phyloP scores from a whole-genome alignment of 2,797 vertebrate species.

The Lindbergichthys nudifrons region DNA sequence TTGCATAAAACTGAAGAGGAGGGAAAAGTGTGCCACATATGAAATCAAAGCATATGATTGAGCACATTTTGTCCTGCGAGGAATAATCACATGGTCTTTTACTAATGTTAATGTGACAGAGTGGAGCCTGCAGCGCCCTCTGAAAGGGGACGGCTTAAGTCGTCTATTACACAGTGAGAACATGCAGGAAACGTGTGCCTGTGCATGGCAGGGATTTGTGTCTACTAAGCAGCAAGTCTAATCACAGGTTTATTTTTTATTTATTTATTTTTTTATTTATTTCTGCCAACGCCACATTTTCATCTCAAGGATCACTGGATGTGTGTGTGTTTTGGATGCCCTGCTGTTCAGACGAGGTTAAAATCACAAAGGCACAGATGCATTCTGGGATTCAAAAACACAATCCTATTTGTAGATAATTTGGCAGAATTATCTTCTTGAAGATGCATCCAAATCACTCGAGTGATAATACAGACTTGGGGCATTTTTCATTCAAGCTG shows the following conservation, averaged over 20 bases:
- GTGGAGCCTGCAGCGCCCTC: conserved; percentile 41
- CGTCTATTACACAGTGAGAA: conserved; percentile 45
- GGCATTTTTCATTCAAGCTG: conserved; percentile 19
- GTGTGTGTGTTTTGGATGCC: conserved; percentile 26
- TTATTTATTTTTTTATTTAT: too few relatives aligned
- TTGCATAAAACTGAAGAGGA: conserved; percentile 50
- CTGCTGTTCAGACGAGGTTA: conserved; percentile 17
- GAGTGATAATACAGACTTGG: conserved; percentile 1
- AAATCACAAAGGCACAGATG: conserved; percentile 26
- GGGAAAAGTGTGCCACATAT: conserved; percentile 41
- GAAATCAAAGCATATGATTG: conserved; percentile 67
- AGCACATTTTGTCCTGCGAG: conserved; percentile 56
- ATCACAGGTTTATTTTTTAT: conserved; percentile 54
- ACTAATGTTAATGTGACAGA: conserved; percentile 52
- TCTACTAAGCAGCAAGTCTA: conserved; percentile 37
- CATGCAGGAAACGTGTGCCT: conserved; percentile 35
- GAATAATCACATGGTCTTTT: conserved; percentile 55
- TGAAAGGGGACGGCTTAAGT: conserved; percentile 50
- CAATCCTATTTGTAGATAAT: conserved; percentile 14
- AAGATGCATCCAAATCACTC: conserved; percentile 20
- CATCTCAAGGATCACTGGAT: conserved; percentile 46
- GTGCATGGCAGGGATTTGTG: conserved; percentile 53
- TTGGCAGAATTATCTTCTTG: conserved; percentile 11
- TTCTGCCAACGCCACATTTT: conserved; percentile 38
- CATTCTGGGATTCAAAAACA: conserved; percentile 10